A percentile compares a stretch with the other conserved stretches of the same genome.
Evolutionary conservation across 2,888 invertebrate species (phyloP).

Genomic region (Heliconius cydno): DNA sequence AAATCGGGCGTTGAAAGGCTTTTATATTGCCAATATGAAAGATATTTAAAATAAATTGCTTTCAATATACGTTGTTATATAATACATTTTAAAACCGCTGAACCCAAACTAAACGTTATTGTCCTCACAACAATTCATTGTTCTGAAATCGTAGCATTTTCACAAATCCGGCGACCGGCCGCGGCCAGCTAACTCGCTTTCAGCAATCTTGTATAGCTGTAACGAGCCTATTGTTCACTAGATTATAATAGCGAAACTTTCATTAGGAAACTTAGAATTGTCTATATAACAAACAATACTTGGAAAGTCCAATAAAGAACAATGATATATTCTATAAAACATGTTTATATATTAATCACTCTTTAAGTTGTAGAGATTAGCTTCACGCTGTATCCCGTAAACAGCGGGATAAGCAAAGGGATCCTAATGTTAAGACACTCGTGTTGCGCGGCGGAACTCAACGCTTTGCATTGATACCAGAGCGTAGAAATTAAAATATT

Average conservation of each 20-base stretch:
- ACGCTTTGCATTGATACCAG: no score
- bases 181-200: conserved; percentile 28
- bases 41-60: neutral
- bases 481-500: no score
- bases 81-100: conserved; percentile 28
- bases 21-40: neutral
- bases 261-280: conserved; percentile 29
- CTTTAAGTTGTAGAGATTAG: no score
- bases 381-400: no score
- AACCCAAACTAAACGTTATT: conserved; percentile 33
- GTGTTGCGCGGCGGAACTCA: no score
- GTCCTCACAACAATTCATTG: conserved; percentile 41
- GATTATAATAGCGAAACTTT: conserved; percentile 30
- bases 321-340: neutral
- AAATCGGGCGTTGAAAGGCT: neutral
- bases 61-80: neutral
- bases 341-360: neutral
- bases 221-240: conserved; percentile 32
- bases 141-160: conserved; percentile 40
- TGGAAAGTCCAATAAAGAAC: conserved; percentile 6
- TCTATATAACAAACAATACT: conserved; percentile 23
- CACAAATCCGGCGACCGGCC: conserved; percentile 27
- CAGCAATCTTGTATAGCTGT: conserved; percentile 27
- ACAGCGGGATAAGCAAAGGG: no score
- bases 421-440: no score